Percentiles rank a stretch among this genome's conserved stretches.
These are phyloP conservation scores for Diglossa cyanea DNA, from an alignment of 2,797 vertebrate species.

Conservation along the genomic window DNA sequence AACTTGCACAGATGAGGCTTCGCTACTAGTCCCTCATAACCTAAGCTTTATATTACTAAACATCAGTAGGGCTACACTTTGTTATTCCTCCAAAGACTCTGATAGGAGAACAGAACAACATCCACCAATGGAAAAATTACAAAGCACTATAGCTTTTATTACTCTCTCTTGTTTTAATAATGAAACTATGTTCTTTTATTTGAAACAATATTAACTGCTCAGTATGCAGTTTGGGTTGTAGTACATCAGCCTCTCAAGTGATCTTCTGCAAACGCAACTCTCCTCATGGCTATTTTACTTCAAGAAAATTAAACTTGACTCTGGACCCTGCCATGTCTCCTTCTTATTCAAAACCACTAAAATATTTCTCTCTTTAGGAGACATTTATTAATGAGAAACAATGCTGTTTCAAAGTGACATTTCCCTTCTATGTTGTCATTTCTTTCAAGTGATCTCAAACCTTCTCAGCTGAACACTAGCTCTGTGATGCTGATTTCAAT, in stretches of 20 bases:
- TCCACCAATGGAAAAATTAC: not conserved
- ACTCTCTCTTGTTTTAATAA: not conserved
- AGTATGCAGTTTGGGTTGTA: not conserved
- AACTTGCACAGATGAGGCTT: not conserved
- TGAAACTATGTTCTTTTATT: not conserved
- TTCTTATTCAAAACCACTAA: not conserved
- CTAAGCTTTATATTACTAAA: not conserved
- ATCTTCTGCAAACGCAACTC: not conserved
- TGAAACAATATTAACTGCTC: not conserved
- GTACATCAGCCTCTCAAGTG: not conserved
- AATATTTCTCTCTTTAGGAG: not conserved
- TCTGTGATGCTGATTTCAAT: not conserved
- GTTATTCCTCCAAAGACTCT: not conserved
- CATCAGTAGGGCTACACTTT: not conserved
- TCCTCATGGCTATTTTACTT: not conserved
- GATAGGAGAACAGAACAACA: not conserved
- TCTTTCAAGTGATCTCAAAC: not conserved
- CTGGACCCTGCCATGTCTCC: not conserved
- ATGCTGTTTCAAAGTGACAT: not conserved
- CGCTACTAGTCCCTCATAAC: not conserved
- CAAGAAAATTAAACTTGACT: not conserved
- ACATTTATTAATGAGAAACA: not conserved
- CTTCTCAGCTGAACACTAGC: not conserved
- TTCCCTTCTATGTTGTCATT: not conserved
- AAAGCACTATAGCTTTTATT: not conserved